Evolutionary conservation across 2,888 invertebrate species (phyloP).

Genomic region (Pyrgus malvae): DNA sequence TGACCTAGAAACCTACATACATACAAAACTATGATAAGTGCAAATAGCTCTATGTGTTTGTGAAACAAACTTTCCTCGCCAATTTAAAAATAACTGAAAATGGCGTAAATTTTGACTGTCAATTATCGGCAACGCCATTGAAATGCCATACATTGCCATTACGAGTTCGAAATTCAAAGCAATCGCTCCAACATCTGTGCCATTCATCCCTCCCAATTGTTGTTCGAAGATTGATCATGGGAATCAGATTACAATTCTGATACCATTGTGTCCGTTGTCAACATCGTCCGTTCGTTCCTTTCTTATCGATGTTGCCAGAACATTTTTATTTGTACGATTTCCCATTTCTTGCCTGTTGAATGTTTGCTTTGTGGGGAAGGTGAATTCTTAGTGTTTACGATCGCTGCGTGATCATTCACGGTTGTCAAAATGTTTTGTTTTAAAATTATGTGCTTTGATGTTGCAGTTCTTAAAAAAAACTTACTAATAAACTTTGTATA

Average conservation of each 20-base stretch:
- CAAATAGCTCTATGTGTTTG: no score
- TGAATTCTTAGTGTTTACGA: not conserved
- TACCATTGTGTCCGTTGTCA: constrained; percentile 38
- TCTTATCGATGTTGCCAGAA: constrained; percentile 13
- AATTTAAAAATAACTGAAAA: not conserved
- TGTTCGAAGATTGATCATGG: constrained; percentile 38
- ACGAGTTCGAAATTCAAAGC: constrained; percentile 21
- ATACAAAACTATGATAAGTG: no score
- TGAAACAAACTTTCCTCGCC: no score
- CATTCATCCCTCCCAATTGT: constrained; percentile 38
- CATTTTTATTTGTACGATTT: constrained; percentile 11
- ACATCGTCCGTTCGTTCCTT: constrained; percentile 27
- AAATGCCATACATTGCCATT: constrained; percentile 1
- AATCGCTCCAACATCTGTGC: constrained; percentile 40
- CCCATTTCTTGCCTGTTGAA: constrained; percentile 15
- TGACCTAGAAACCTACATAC: no score
- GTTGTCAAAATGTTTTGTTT: no score
- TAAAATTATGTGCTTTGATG: no score
- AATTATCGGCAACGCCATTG: constrained; percentile 5
- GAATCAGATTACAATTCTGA: constrained; percentile 41
- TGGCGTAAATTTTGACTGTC: not conserved
- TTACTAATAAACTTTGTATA: no score
- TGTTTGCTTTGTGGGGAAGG: constrained; percentile 11
- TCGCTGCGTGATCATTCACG: no score
- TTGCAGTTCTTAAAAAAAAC: no score